Evolutionary conservation across 2,113 vertebrate species (phyloP).

Genomic region (Hydrochoerus hydrochaeris): DNA sequence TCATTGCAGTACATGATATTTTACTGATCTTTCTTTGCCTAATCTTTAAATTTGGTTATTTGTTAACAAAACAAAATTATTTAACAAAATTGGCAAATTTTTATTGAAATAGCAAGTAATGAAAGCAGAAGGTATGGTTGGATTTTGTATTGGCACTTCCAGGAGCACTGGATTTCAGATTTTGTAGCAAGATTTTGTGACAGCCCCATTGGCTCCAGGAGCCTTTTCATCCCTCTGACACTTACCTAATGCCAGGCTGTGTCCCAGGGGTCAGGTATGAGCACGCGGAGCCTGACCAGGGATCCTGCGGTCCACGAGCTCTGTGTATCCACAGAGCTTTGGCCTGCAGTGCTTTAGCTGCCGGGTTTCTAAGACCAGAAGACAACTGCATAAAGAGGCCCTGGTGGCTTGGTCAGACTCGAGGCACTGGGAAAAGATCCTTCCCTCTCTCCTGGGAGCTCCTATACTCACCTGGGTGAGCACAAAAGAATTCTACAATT

Average conservation of each 20-base stretch:
- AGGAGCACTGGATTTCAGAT: background rate
- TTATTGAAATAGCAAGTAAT: background rate
- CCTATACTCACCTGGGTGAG: background rate
- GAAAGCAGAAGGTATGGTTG: background rate
- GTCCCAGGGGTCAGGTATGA: background rate
- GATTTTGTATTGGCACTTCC: background rate
- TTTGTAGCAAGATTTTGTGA: background rate
- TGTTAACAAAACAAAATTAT: background rate
- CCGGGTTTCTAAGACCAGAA: background rate
- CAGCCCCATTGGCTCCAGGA: too few species aligned
- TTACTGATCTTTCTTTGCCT: background rate
- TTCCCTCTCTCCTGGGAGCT: background rate
- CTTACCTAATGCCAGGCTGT: too few species aligned
- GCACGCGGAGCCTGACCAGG: background rate
- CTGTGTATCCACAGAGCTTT: too few species aligned
- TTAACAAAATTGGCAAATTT: background rate
- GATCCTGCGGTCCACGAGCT: accelerated
- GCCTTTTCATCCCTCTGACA: background rate
- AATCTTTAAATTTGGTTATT: slow-evolving; percentile 18
- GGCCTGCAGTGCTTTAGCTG: too few species aligned
- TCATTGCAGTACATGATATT: background rate
- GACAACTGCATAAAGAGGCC: background rate
- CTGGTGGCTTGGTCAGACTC: background rate
- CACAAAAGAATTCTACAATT: background rate
- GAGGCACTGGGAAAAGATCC: background rate